Percentiles rank a stretch among this genome's conserved stretches.
These are phyloP conservation scores for Cosmopolites sordidus DNA, from an alignment of 2,888 invertebrate species.

Conservation along the genomic window DNA sequence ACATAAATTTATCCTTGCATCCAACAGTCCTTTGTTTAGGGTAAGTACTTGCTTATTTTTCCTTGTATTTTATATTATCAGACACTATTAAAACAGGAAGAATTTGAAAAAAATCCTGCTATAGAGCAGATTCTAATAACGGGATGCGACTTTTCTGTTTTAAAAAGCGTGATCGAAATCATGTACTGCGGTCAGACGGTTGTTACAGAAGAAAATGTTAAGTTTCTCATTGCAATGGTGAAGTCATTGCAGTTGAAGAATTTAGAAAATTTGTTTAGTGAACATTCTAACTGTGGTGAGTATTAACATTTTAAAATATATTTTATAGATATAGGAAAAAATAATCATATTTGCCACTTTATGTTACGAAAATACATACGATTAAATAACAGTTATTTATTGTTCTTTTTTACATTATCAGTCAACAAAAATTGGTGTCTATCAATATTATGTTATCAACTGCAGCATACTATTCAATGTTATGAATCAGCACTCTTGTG, in stretches of 20 bases:
- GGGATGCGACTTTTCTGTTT: conserved; percentile 66
- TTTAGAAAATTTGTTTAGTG: conserved; percentile 51
- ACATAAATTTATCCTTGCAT: conserved; percentile 69
- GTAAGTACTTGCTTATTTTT: conserved; percentile 53
- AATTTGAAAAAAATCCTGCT: conserved; percentile 54
- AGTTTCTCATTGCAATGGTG: conserved; percentile 65
- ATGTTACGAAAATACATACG: too few species aligned
- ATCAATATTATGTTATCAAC: too few species aligned
- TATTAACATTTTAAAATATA: background rate
- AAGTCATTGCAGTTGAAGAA: conserved; percentile 66
- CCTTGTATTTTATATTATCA: too few species aligned
- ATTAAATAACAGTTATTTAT: too few species aligned
- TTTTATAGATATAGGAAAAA: background rate
- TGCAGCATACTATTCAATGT: too few species aligned
- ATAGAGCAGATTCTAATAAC: conserved; percentile 59
- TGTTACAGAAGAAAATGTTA: conserved; percentile 63
- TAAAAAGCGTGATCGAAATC: conserved; percentile 69
- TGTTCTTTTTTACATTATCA: too few species aligned
- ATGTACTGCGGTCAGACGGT: conserved; percentile 75
- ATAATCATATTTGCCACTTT: too few species aligned
- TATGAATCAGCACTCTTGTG: too few species aligned
- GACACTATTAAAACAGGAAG: conserved; percentile 51
- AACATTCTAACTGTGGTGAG: conserved; percentile 9
- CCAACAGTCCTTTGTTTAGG: conserved; percentile 69
- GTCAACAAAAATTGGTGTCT: too few species aligned